These are phyloP conservation scores for Acanthiza pusilla DNA, from an alignment of 2,797 vertebrate species.

Conservation along the genomic window DNA sequence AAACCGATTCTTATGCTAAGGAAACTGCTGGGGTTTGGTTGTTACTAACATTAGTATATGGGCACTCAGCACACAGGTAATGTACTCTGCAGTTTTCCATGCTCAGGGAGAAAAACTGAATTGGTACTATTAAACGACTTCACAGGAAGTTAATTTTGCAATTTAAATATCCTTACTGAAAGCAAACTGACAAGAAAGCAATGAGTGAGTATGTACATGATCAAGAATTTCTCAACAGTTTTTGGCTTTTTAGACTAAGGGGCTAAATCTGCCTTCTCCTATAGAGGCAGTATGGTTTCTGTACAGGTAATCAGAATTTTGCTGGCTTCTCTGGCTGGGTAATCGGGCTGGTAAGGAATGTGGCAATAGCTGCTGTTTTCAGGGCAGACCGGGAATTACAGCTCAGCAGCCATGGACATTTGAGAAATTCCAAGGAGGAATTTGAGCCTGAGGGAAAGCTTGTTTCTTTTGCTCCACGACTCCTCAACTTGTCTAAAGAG, in stretches of 20 bases:
- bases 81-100: background rate
- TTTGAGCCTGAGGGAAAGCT: slow-evolving; percentile 1
- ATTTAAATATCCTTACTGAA: background rate
- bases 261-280: background rate
- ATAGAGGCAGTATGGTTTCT: background rate
- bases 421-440: slow-evolving; percentile 35
- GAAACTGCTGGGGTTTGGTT: background rate
- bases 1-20: background rate
- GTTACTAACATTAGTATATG: background rate
- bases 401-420: background rate
- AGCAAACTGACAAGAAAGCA: background rate
- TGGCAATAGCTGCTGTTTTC: background rate
- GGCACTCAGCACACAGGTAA: background rate
- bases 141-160: background rate
- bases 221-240: background rate
- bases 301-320: background rate
- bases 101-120: background rate
- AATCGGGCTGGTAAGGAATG: background rate
- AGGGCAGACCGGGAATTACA: background rate
- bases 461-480: background rate
- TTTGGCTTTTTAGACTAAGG: background rate
- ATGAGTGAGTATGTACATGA: fast-evolving
- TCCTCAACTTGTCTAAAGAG: background rate
- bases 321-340: background rate
- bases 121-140: background rate